Base-by-base conservation (phyloP, 2,113 vertebrate genomes). In the Ellobius talpinus region DNA sequence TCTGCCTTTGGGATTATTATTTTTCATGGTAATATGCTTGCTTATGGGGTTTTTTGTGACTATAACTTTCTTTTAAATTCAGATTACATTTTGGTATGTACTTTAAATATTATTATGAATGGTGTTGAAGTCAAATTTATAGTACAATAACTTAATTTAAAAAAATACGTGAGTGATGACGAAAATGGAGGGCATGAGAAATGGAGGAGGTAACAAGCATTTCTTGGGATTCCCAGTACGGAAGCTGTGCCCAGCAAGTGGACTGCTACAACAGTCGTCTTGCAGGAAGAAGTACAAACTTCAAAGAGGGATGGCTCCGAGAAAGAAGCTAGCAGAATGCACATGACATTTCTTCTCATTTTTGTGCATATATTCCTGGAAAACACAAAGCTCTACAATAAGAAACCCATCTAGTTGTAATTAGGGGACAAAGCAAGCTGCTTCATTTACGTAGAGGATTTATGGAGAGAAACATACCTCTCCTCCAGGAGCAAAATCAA, bases 41-140 rank as follows among this genome's bases (percentile, higher is more conserved):
- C 85, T 95, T 95, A 17, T 55, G 55, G 85, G n/a, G 4, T 66
- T 33, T 91, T 84, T 63, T 39, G 7, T 42, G 76, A 85, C 36
- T 10, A 77, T 63, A 42, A 39, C 61, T 91, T 86, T 91, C 1
- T 94, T 95, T 93, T 95, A 94, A 93, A 29, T 33, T 90, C 52
- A 68, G 47, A 68, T 93, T 87, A 45, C 85, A 91, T 78, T 88
- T 95, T 90, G 31, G 16, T 45, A 68, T 42, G 79, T 45, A 81
- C 90, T 90, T 90, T 52, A 88, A 45, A 86, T 73, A 96, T 45
- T 89, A 11, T 50, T 87, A 3, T 90, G 24, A 7, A 55, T 94
- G 87, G 55, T 95, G 9, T 65, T 97, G 58, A 36, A 93, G 11
- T 76, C 42, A 72, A 93, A 88, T 21, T 33, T 86, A 45, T 23